phyloP scores from a whole-genome alignment of 2,888 invertebrate species.

The Miltochrista miniata region DNA sequence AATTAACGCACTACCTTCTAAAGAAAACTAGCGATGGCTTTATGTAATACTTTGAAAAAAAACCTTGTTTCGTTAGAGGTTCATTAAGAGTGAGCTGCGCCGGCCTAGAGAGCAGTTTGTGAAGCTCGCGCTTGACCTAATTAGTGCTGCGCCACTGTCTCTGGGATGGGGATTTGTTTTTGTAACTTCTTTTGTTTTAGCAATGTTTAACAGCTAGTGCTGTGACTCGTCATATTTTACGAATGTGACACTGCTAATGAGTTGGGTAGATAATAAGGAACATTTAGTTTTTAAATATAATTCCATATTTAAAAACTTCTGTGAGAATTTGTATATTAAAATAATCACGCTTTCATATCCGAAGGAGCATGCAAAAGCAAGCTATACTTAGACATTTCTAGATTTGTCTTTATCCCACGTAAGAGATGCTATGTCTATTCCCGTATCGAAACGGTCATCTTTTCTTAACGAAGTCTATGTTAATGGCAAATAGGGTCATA shows the following conservation, averaged over 20 bases:
- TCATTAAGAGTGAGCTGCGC: constrained; percentile 68
- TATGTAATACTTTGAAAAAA: constrained; percentile 60
- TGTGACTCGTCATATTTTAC: constrained; percentile 34
- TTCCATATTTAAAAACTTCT: constrained; percentile 10
- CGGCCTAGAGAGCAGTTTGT: constrained; percentile 63
- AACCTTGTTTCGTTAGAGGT: constrained; percentile 69
- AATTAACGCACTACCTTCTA: constrained; percentile 19
- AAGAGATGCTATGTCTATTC: no score
- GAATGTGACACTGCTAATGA: constrained; percentile 32
- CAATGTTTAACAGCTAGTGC: constrained; percentile 39
- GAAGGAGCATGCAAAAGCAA: no score
- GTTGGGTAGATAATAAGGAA: not conserved
- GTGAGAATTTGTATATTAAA: constrained; percentile 26
- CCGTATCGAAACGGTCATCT: no score
- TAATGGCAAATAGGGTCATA: no score
- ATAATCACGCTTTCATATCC: no score
- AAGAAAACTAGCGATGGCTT: constrained; percentile 20
- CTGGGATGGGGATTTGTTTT: constrained; percentile 61
- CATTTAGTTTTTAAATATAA: no score
- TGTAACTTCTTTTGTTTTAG: constrained; percentile 54
- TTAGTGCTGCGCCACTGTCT: constrained; percentile 64
- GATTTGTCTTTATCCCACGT: no score
- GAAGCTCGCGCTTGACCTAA: constrained; percentile 72
- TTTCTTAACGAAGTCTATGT: no score
- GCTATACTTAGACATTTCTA: no score